These are phyloP conservation scores for Mesitornis unicolor DNA, from an alignment of 2,113 vertebrate species.

Conservation along the genomic window DNA sequence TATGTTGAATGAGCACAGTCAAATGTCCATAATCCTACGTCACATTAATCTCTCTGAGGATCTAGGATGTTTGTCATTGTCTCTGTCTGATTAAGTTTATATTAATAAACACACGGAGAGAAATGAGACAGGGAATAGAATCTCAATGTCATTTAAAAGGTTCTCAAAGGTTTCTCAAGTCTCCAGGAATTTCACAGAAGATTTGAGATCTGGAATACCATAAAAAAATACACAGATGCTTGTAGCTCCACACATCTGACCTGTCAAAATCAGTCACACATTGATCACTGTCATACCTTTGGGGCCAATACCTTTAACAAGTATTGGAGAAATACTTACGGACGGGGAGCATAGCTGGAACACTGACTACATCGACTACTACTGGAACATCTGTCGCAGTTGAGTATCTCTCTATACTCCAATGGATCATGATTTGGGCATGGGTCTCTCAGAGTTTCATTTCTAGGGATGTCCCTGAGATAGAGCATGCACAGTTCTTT, in stretches of 20 bases:
- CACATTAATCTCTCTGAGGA: neutral
- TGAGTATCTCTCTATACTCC: neutral
- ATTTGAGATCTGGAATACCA: neutral
- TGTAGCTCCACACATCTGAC: neutral
- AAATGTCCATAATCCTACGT: neutral
- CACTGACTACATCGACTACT: rapidly evolving
- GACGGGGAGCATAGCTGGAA: neutral
- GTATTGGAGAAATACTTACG: neutral
- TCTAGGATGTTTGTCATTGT: neutral
- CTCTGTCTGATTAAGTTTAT: neutral
- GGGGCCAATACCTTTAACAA: neutral
- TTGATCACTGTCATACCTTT: neutral
- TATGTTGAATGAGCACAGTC: neutral
- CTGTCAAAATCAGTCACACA: neutral
- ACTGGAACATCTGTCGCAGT: no score
- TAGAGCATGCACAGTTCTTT: neutral
- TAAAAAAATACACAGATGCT: neutral
- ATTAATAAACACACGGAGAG: neutral
- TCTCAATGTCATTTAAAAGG: neutral
- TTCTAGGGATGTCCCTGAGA: neutral
- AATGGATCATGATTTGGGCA: neutral
- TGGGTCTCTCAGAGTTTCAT: neutral
- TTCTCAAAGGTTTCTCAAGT: neutral
- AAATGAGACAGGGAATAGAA: neutral
- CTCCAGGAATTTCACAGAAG: neutral